Evolutionary conservation across 2,113 vertebrate genomes (phyloP), one percentile per base, ranked within the genome.

Genomic region (Festucalex cinctus): DNA sequence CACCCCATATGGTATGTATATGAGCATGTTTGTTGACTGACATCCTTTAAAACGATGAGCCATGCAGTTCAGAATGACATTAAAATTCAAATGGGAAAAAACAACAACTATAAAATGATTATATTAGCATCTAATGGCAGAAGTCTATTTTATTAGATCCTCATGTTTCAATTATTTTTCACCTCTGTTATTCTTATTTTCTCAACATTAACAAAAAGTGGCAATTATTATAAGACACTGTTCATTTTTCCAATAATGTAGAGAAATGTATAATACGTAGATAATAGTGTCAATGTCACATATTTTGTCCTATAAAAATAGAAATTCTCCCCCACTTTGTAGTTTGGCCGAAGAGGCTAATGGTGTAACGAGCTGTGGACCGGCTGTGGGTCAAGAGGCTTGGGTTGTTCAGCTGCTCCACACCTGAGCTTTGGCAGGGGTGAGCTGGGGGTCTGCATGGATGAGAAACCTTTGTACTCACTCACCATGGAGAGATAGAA

Each of bases 341-440:
- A 79, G 78, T 81, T 84, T 88, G 87, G 85, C 79, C 78, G 68
- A 59, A 46, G 67, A 70, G 80, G 77, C 70, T 90, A 90, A 93
- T 91, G 85, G 65, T 41, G 76, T 91, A 92, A 91, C 92, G 90
- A 92, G 86, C 82, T 82, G 73, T 70, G 87, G 87, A 85, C 87
- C 84, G 86, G 57, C 71, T 12, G 20, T 1, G 63, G 83, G 88
- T 90, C 88, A 89, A 75, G 84, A 81, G 81, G 75, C 70, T 77
- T 69, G 1, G 69, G 56, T 63, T 81, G 71, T 68, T 76, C 90
- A 92, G 90, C 90, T 91, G 89, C 59, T 71, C 65, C 66, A 76
- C 90, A 92, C 88, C 90, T 92, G 92, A 69, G 86, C 24, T 74
- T 81, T 28, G 5, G 17, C 10, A 17, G 16, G 24, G 73, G 67